phyloP scores from a whole-genome alignment of 2,797 vertebrate species.

The Microctenopoma steveboyesi region DNA sequence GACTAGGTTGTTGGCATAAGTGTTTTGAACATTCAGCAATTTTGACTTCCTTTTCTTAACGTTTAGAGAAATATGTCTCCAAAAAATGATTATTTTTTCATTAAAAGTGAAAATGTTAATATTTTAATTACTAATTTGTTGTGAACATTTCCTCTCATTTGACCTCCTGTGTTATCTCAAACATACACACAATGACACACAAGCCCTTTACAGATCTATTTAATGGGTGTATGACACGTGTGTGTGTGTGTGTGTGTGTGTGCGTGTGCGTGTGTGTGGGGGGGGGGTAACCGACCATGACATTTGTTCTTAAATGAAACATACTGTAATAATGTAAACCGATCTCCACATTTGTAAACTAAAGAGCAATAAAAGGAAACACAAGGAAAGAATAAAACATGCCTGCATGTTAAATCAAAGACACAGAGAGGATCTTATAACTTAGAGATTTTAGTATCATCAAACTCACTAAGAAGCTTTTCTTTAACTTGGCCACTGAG shows the following conservation, averaged over 20 bases:
- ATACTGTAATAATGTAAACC: constrained; percentile 42
- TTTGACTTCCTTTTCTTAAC: background rate
- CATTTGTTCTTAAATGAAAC: constrained; percentile 40
- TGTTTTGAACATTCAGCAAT: background rate
- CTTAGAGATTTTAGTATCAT: constrained; percentile 56
- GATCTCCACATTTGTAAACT: constrained; percentile 34
- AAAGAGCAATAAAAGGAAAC: constrained; percentile 22
- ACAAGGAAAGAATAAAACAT: constrained; percentile 76
- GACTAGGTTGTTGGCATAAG: background rate
- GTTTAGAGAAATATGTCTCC: too few relatives aligned
- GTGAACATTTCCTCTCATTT: constrained; percentile 11
- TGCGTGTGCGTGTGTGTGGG: too few relatives aligned
- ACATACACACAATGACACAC: constrained; percentile 21
- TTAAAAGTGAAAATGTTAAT: constrained; percentile 11
- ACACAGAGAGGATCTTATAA: constrained; percentile 51
- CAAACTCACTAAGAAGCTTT: constrained; percentile 46
- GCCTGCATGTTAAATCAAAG: constrained; percentile 86
- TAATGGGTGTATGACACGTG: constrained; percentile 15
- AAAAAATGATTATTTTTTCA: too few relatives aligned
- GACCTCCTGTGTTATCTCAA: constrained; percentile 9
- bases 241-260: background rate
- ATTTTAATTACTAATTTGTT: background rate
- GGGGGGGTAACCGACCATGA: background rate
- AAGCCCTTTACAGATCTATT: constrained; percentile 43
- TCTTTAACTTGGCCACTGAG: constrained; percentile 36